These are phyloP conservation scores for Stigmatopora argus DNA, from an alignment of 2,113 vertebrate species.

Conservation along the genomic window DNA sequence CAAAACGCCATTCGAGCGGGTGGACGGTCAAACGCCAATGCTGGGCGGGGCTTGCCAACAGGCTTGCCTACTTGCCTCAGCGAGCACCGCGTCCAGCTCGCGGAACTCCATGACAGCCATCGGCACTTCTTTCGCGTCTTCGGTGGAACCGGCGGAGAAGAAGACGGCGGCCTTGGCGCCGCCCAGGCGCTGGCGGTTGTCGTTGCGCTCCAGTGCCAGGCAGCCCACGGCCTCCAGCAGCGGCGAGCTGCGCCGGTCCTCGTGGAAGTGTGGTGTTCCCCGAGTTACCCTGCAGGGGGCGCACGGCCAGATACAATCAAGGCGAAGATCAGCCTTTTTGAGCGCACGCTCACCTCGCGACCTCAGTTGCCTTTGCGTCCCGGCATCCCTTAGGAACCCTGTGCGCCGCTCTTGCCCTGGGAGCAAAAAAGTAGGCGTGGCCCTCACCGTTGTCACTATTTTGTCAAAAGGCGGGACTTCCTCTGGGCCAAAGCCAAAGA, in stretches of 20 bases:
- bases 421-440: neutral
- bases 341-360: slow-evolving; percentile 62
- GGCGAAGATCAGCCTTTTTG: neutral
- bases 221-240: slow-evolving; percentile 68
- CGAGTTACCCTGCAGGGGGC: slow-evolving; percentile 68
- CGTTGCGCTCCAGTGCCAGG: slow-evolving; percentile 67
- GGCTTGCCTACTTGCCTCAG: slow-evolving; percentile 70
- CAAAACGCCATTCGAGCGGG: no score
- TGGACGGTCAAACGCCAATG: no score
- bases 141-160: slow-evolving; percentile 62
- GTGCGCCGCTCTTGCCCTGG: slow-evolving; percentile 71
- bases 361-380: slow-evolving; percentile 79
- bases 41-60: no score
- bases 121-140: slow-evolving; percentile 53
- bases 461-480: no score
- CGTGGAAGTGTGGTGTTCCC: slow-evolving; percentile 77
- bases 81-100: slow-evolving; percentile 65
- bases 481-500: no score
- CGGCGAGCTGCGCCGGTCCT: slow-evolving; percentile 58
- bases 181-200: slow-evolving; percentile 70
- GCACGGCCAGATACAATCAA: neutral
- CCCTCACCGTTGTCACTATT: neutral
- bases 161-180: slow-evolving; percentile 78
- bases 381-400: slow-evolving; percentile 64
- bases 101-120: slow-evolving; percentile 77